phyloP scores from a whole-genome alignment of 2,888 invertebrate species.

The Thera britannica region DNA sequence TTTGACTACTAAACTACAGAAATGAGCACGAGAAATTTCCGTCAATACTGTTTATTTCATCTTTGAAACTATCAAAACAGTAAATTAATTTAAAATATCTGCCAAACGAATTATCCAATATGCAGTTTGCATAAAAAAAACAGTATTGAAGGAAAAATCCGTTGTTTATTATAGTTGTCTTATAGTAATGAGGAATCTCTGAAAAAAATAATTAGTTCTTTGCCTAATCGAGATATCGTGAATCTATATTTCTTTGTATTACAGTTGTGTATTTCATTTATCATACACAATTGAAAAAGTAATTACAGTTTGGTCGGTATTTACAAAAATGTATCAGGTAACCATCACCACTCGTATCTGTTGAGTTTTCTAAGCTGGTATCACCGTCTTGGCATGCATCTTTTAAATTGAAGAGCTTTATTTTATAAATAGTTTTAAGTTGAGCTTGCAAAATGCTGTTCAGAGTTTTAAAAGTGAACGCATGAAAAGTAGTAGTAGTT shows the following conservation, averaged over 20 bases:
- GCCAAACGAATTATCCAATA: background rate
- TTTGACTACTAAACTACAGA: slow-evolving; percentile 3
- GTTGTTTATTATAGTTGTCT: slow-evolving; percentile 1
- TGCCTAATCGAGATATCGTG: slow-evolving; percentile 3
- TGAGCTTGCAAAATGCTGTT: slow-evolving; percentile 5
- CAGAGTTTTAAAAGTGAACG: background rate
- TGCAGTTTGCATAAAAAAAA: background rate
- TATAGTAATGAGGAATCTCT: slow-evolving; percentile 10
- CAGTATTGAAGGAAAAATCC: slow-evolving; percentile 14
- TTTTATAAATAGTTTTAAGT: slow-evolving; percentile 3
- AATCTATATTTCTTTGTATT: background rate
- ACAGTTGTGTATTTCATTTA: background rate
- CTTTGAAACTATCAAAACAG: too few species aligned
- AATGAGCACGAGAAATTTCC: background rate
- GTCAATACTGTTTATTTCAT: slow-evolving; percentile 7
- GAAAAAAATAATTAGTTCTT: slow-evolving; percentile 23
- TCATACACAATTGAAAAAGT: background rate
- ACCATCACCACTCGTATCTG: slow-evolving; percentile 4
- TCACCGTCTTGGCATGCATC: slow-evolving; percentile 20
- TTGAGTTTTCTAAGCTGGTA: background rate
- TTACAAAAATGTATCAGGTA: slow-evolving; percentile 9
- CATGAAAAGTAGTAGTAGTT: too few species aligned
- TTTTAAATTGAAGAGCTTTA: slow-evolving; percentile 7
- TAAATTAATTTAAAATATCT: background rate
- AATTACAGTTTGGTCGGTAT: slow-evolving; percentile 6